Evolutionary conservation across 1,140 invertebrate genomes (phyloP).

Genomic region (Drosophila neocordata): DNA sequence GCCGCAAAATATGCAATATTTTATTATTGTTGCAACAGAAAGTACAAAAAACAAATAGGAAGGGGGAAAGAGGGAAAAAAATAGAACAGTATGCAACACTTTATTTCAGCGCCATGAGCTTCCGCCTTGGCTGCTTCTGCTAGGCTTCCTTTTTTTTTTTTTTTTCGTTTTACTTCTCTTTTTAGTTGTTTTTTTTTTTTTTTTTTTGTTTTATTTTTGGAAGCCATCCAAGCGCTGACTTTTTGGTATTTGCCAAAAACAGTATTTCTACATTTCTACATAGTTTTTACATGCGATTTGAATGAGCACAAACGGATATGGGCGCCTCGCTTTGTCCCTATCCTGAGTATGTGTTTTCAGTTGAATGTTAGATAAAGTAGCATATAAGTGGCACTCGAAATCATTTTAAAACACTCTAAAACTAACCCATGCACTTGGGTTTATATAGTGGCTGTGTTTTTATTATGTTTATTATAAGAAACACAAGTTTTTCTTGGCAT

Average conservation of each 20-base stretch:
- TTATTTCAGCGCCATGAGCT: slow-evolving; percentile 74
- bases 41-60: not conserved
- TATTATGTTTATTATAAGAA: slow-evolving; percentile 56
- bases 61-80: not conserved
- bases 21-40: slow-evolving; percentile 70
- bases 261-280: slow-evolving; percentile 41
- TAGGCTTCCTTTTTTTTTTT: slow-evolving; percentile 9
- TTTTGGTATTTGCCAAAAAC: slow-evolving; percentile 48
- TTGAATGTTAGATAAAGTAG: slow-evolving; percentile 38
- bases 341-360: slow-evolving; percentile 18
- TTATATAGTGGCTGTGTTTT: slow-evolving; percentile 1
- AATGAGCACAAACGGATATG: slow-evolving; percentile 77
- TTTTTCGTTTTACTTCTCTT: slow-evolving; percentile 1
- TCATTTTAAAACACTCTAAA: slow-evolving; percentile 76
- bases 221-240: slow-evolving; percentile 61
- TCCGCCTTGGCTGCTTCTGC: slow-evolving; percentile 41
- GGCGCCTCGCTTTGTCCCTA: slow-evolving; percentile 28
- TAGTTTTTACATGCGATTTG: slow-evolving; percentile 78
- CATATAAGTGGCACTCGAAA: slow-evolving; percentile 71
- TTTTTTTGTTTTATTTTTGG: slow-evolving; percentile 42
- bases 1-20: slow-evolving; percentile 74
- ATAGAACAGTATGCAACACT: slow-evolving; percentile 76
- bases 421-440: slow-evolving; percentile 33
- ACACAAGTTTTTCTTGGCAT: slow-evolving; percentile 50
- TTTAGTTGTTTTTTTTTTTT: slow-evolving; percentile 12